Evolutionary conservation across 1,140 invertebrate genomes (phyloP), one percentile per base, ranked within the genome.

Genomic region (Pseudomyrmex cubaensis): DNA sequence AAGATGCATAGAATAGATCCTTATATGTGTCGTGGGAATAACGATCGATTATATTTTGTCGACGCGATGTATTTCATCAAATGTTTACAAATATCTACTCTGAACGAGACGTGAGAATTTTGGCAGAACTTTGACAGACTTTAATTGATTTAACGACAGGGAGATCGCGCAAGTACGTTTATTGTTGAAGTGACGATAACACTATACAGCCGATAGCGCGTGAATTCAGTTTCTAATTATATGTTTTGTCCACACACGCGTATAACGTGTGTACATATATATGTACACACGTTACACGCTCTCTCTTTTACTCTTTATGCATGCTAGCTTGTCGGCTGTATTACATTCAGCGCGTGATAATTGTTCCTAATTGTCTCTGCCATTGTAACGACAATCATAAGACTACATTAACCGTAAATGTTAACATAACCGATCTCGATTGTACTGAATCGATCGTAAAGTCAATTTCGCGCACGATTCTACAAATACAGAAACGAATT

Each of bases 401-500:
- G 57, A 61, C 74, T 74, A 61, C 64, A 80, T 89, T 86, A 88
- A 89, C 84, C 83, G 87, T 87, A 85, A 87, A 88, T 80, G 74
- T 87, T 88, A 86, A 88, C 84, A 82, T 78, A 84, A 88, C 62
- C 84, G 80, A 89, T 89, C 70, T 50, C 66, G 84, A 88, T 78
- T 73, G 52, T 62, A 50, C 75, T 73, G 84, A 86, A 89, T 88
- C 84, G 82, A 88, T 89, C 75, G 84, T 84, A 84, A 89, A 84
- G 84, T 84, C 80, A 82, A 89, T 89, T 89, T 82, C 75, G 73
- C 74, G 61, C 20, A 63, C 74, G 44, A 59, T 75, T 52, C 0
- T 85, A 73, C 66, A 52, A 61, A 57, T 67, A 69, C 17, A 13
- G 66, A 48, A 25, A 50, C 83, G 72, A 73, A 82, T 82, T 75